Base-by-base conservation (phyloP, 2,797 vertebrate species). In the Gadopsis marmoratus region DNA sequence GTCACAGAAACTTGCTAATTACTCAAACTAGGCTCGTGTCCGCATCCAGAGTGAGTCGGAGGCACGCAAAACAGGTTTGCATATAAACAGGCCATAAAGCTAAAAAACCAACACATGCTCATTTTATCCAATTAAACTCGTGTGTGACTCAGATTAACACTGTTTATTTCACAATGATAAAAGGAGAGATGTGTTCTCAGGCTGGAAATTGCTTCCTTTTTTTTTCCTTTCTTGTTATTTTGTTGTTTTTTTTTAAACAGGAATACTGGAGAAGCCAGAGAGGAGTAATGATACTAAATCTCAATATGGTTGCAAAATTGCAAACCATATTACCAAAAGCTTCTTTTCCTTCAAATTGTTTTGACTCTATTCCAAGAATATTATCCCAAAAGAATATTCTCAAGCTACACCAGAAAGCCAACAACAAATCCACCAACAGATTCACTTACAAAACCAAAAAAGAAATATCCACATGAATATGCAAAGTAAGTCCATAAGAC, bases 1-100 rank as follows among this genome's bases (percentile, higher is more conserved):
- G 82, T 82, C 78, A 50, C 71, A 82, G 76, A 81, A 82, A 91
- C 80, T 87, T 80, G 69, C 76, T 89, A 90, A 91, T 92, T 90
- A 81, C 79, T 86, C 78, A 74, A 91, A 88, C 74, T 60, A 60
- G 55, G 70, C 54, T 80, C 50, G 71, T 61, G 88, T 83, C 78
- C 21, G 2, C 61, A 71, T 74, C 70, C 68, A 71, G 31, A 86
- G 68, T 74, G 55, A 86, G 71, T 58, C 59, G 47, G 78, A 17
- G 12, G 39, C 56, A 56, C 81, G 77, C 50, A 59, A 21, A 71
- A 71, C 59, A 64, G 67, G 54, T 72, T 84, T 82, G 74, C 81
- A 88, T 84, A 91, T 85, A 90, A 86, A 86, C 74, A 86, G 48
- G 58, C 61, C 53, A 60, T 82, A 65, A 89, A 87, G 76, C 48